phyloP scores from a whole-genome alignment of 2,797 vertebrate genomes.

The Diceros bicornis region DNA sequence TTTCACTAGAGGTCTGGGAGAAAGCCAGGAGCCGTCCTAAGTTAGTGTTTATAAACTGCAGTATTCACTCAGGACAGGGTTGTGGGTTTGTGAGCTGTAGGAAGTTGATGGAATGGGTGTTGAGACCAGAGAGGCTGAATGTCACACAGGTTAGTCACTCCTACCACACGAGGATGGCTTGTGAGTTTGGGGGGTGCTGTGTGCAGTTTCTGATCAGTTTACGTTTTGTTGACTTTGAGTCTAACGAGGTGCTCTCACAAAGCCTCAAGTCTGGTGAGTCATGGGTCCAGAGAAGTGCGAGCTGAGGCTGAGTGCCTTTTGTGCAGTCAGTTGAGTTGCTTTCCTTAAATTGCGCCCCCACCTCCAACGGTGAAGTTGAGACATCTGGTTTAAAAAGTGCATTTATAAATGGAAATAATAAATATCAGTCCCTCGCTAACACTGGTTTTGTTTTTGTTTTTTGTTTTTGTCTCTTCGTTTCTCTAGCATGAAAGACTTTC shows the following conservation, averaged over 20 bases:
- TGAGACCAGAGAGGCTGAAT: not conserved
- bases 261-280: not conserved
- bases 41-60: not conserved
- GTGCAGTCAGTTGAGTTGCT: not conserved
- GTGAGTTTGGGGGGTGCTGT: not conserved
- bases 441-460: constrained; percentile 74
- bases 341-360: not conserved
- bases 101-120: not conserved
- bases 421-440: constrained; percentile 68
- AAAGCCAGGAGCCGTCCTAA: not conserved
- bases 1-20: not conserved
- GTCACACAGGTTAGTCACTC: not conserved
- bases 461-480: constrained; percentile 81
- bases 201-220: not conserved
- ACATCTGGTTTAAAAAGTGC: constrained; percentile 26
- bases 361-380: not conserved
- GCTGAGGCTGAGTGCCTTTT: not conserved
- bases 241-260: not conserved
- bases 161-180: not conserved
- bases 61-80: not conserved
- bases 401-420: constrained; percentile 17
- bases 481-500: constrained; percentile 96
- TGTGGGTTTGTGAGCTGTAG: not conserved
- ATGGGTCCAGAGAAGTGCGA: not conserved
- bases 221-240: not conserved